Percentiles rank a stretch among this genome's conserved stretches.
phyloP scores from a whole-genome alignment of 2,888 invertebrate genomes.

The Drosophila subquinaria region DNA sequence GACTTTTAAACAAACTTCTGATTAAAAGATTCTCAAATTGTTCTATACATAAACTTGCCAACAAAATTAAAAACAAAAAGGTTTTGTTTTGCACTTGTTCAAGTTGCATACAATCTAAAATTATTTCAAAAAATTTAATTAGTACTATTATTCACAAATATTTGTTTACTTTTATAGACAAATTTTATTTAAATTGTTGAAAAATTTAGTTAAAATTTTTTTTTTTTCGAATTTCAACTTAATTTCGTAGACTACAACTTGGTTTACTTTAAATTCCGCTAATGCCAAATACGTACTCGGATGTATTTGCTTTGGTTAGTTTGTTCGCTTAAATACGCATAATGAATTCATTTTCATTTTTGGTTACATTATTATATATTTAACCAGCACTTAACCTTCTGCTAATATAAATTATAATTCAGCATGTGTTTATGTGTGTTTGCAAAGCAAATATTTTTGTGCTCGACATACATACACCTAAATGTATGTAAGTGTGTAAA shows the following conservation, averaged over 20 bases:
- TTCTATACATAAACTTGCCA: no score
- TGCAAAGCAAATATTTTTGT: constrained; percentile 50
- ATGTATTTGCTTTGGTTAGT: constrained; percentile 38
- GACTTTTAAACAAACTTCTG: no score
- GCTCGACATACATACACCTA: constrained; percentile 20
- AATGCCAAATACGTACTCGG: constrained; percentile 2
- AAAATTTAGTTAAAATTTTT: no score
- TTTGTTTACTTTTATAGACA: not conserved
- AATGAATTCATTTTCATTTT: constrained; percentile 55
- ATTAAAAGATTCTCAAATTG: no score
- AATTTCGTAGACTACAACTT: constrained; percentile 26
- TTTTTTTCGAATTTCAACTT: constrained; percentile 10
- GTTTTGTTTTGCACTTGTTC: no score
- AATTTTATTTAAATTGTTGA: constrained; percentile 1
- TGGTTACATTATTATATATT: constrained; percentile 59
- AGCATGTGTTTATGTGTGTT: constrained; percentile 26
- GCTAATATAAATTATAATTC: constrained; percentile 54
- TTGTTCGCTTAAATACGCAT: constrained; percentile 39
- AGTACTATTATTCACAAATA: not conserved
- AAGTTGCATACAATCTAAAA: no score
- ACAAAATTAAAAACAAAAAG: no score
- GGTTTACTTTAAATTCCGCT: constrained; percentile 11
- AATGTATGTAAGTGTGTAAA: constrained; percentile 7
- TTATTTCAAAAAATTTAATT: not conserved
- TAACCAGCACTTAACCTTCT: constrained; percentile 56